Conservation (phyloP, 2,888 invertebrate species). For the Allygus modestus region DNA sequence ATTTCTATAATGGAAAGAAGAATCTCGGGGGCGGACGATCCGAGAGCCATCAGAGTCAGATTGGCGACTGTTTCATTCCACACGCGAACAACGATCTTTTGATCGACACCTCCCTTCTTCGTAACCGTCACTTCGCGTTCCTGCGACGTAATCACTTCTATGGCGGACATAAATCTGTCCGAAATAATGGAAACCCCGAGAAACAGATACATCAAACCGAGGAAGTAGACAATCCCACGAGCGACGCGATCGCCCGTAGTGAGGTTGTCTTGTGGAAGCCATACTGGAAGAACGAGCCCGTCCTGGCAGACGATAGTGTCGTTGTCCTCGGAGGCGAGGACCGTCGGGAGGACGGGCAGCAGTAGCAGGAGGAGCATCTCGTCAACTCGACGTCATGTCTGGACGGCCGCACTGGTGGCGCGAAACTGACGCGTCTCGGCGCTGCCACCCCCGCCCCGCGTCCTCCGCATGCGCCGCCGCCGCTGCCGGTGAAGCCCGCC, state of each 20-base stretch:
- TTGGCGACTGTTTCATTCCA: constrained; percentile 99
- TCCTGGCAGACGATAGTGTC: constrained; percentile 80
- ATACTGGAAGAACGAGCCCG: constrained; percentile 92
- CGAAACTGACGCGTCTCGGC: constrained; percentile 44
- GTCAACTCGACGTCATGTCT: constrained; percentile 60
- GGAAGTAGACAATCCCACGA: constrained; percentile 94
- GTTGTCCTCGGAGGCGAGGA: constrained; percentile 42
- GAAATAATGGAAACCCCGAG: constrained; percentile 99
- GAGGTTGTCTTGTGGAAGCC: constrained; percentile 90
- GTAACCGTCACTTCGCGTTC: constrained; percentile 96
- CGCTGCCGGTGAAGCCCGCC: neutral
- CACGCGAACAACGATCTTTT: constrained; percentile 94
- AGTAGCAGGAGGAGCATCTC: constrained; percentile 53
- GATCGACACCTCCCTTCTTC: constrained; percentile 90
- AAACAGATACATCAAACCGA: constrained; percentile 94
- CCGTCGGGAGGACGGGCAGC: constrained; percentile 33
- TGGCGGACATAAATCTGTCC: constrained; percentile 99
- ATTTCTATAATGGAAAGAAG: constrained; percentile 98
- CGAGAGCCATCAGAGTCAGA: constrained; percentile 98
- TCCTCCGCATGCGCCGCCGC: neutral
- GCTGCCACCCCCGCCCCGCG: neutral
- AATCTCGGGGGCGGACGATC: constrained; percentile 99
- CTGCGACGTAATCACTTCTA: constrained; percentile 99
- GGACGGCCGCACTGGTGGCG: constrained; percentile 45
- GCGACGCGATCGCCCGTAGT: constrained; percentile 86